phyloP scores from a whole-genome alignment of 1,140 invertebrate genomes.

The Mya arenaria region DNA sequence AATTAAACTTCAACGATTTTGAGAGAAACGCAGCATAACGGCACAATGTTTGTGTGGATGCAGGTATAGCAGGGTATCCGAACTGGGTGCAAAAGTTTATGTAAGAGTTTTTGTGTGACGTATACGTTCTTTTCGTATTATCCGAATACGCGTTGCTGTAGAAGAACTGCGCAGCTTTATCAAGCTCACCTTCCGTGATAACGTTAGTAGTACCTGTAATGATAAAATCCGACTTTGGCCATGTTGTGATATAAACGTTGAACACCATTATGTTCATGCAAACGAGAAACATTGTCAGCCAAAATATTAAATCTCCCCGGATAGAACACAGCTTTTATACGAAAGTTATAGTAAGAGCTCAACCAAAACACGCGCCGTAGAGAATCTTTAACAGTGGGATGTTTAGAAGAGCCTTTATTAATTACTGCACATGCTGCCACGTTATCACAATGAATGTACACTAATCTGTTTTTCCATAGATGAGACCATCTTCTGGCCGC shows the following conservation, averaged over 20 bases:
- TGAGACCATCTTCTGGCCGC: not conserved
- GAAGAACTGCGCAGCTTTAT: not conserved
- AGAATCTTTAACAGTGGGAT: not conserved
- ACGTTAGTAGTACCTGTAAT: constrained; percentile 11
- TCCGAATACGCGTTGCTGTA: not conserved
- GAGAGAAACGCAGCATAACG: not conserved
- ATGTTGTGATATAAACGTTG: not conserved
- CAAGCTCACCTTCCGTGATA: not conserved
- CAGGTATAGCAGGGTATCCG: not conserved
- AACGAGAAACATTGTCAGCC: not conserved
- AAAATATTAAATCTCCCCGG: not conserved
- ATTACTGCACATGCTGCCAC: constrained; percentile 3
- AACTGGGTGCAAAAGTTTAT: not conserved
- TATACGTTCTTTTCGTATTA: not conserved
- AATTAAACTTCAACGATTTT: not conserved
- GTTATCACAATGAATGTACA: not conserved
- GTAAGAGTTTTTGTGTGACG: not conserved
- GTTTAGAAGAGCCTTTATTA: constrained; percentile 23
- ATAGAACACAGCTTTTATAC: not conserved
- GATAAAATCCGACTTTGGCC: not conserved
- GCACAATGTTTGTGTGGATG: not conserved
- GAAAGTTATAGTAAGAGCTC: not conserved
- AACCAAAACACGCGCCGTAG: constrained; percentile 4
- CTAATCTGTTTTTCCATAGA: not conserved
- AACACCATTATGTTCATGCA: not conserved